A percentile compares a stretch with the other conserved stretches of the same genome.
These are phyloP conservation scores for Coptodon rendalli DNA, from an alignment of 2,113 vertebrate species.

Conservation along the genomic window DNA sequence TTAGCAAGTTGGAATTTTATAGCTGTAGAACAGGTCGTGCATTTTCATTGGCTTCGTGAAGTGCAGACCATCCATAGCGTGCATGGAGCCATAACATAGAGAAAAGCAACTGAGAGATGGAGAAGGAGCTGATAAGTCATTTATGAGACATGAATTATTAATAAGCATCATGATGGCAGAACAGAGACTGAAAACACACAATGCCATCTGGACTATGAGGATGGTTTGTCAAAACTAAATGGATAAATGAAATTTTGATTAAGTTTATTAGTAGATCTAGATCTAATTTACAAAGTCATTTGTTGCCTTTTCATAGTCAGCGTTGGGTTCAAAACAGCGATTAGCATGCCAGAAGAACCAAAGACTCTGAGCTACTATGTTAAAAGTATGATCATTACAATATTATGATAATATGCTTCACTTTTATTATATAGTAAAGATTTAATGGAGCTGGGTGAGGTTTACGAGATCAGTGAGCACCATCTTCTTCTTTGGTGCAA, in stretches of 20 bases:
- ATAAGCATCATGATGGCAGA: conserved; percentile 76
- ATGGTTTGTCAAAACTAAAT: conserved; percentile 81
- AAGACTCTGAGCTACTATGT: background rate
- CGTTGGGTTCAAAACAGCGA: conserved; percentile 58
- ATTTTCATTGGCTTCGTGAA: conserved; percentile 11
- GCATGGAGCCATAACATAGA: conserved; percentile 37
- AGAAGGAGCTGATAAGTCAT: conserved; percentile 69
- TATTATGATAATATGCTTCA: conserved; percentile 25
- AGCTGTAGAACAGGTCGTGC: background rate
- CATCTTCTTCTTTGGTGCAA: background rate
- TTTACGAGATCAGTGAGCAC: conserved; percentile 18
- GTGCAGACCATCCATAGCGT: conserved; percentile 63
- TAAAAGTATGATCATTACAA: conserved; percentile 7
- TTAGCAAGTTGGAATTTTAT: background rate
- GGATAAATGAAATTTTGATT: conserved; percentile 85
- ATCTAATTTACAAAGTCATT: conserved; percentile 74
- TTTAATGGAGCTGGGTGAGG: conserved; percentile 15
- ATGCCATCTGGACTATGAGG: conserved; percentile 79
- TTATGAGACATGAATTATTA: conserved; percentile 79
- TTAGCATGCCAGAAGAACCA: conserved; percentile 54
- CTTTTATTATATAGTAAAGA: conserved; percentile 32
- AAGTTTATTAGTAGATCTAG: conserved; percentile 78
- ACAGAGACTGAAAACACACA: conserved; percentile 70
- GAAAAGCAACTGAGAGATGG: conserved; percentile 22
- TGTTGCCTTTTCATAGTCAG: conserved; percentile 69